Base-by-base conservation (phyloP, 2,888 invertebrate species). In the Idaea straminata region DNA sequence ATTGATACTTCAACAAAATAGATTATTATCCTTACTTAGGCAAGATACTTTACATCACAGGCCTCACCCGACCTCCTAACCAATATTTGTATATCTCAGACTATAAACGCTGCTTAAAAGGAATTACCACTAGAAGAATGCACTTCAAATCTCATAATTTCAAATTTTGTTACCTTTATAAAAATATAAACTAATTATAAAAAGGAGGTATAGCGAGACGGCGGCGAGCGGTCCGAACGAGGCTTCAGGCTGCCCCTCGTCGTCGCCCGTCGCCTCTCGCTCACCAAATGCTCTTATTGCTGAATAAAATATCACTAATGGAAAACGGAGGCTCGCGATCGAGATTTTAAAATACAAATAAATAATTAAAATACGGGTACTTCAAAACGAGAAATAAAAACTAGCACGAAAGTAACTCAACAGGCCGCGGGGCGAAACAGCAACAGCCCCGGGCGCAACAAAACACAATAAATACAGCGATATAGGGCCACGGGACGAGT, bases 301-400 rank as follows among this genome's bases (percentile, higher is more conserved):
- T 92, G 88, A 85, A 87, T 89, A 87, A 86, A 92, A 93, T 93
- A 93, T 93, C 93, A 93, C 93, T 91, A 91, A 84, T 90, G 90
- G 89, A 91, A 91, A 91, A 91, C 89, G 86, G 89, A 86, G 85
- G 89, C 87, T 88, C 87, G 86, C 85, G 83, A 84, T 84, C 85
- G 88, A 89, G 85, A 88, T 86, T 89, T 88, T 82, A 80, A 86
- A 87, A 88, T 84, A 84, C 83, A 90, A 91, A 79, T 91, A 91
- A 92, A 90, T 91, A 89, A 88, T 88, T 84, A 86, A 84, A 87
- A 89, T 87, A 87, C 85, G 84, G 86, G 86, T 86, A 81, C 83
- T 84, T 86, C 82, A 88, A 88, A 88, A 89, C 84, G 82, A 88
- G 80, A 83, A 80, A 76, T 74, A 84, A 87, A 87, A 85, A 85